Evolutionary conservation across 2,797 vertebrate genomes (phyloP), one percentile per base, ranked within the genome.

Genomic region (Eremophila alpestris): DNA sequence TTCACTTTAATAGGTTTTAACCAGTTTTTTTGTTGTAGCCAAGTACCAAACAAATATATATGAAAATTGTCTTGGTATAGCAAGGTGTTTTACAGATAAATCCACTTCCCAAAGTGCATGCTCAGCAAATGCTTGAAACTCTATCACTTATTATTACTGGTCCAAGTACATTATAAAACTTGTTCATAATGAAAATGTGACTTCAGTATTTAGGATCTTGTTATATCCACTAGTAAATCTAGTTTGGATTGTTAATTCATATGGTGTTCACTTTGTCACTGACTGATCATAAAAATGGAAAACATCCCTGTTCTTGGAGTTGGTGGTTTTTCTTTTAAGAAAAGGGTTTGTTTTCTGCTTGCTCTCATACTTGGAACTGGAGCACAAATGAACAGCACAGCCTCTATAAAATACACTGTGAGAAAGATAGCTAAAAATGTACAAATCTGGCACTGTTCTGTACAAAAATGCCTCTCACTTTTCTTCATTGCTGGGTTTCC

Each of bases 91-190:
- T 76, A 80, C 73, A 92, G 74, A 59, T 73, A 90, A 90, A 88
- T 91, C 32, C 80, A 13, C 67, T 91, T 95, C 59, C 21, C 41
- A 23, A 96, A 74, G 46, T 89, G 54, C 64, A 18, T 93, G 93
- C 97, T 96, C 74, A 89, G 83, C 70, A 94, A 92, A 90, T 90
- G 76, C 24, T 95, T 38, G 67, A 81, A 96, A 86, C 36, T 87
- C 14, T 68, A 3, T 38, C 40, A 54, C 20, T 41, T 95, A 38
- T 74, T 95, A 48, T 77, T 95, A 54, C 30, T 85, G 51, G 20
- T 56, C 64, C 68, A 62, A 60, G 24, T 77, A 73, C 68, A 76
- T n/a, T 58, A 54, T 76, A 82, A 86, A 95, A 52, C 62, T 49
- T 46, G 29, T 56, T 63, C 55, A 17, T 56, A 79, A 55, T 45